Evolutionary conservation across 2,113 vertebrate genomes (phyloP).

Genomic region (Galeopterus variegatus): DNA sequence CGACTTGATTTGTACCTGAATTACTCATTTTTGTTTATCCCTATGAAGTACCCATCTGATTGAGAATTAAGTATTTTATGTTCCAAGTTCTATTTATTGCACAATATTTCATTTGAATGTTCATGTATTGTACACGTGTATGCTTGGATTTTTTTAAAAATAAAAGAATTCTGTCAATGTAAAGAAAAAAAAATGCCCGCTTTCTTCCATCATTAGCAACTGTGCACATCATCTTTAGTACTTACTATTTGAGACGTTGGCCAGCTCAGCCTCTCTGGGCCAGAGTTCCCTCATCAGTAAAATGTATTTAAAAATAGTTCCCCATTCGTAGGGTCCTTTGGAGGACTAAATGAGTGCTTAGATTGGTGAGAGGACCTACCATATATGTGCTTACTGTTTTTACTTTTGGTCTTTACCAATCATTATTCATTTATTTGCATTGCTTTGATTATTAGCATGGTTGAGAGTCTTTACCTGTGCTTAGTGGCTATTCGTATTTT

Average conservation of each 20-base stretch:
- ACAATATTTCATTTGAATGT: neutral
- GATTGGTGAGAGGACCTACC: neutral
- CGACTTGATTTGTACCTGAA: neutral
- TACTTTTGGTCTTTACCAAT: neutral
- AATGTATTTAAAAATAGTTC: neutral
- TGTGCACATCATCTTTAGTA: neutral
- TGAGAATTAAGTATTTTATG: neutral
- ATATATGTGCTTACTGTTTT: neutral
- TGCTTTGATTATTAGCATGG: neutral
- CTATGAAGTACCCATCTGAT: neutral
- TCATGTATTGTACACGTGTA: neutral
- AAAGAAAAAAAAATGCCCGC: neutral
- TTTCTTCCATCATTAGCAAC: neutral
- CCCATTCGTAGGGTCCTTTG: neutral
- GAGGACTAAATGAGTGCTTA: neutral
- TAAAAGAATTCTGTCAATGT: neutral
- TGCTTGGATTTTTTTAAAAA: neutral
- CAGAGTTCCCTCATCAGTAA: neutral
- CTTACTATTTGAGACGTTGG: neutral
- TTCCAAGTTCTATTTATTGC: neutral
- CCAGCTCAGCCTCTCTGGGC: neutral
- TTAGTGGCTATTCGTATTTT: neutral
- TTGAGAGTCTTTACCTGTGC: neutral
- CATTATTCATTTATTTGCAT: neutral
- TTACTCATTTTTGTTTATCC: neutral